A percentile compares a stretch with the other conserved stretches of the same genome.
phyloP scores from a whole-genome alignment of 2,888 invertebrate species.

The Eurytoma californica region DNA sequence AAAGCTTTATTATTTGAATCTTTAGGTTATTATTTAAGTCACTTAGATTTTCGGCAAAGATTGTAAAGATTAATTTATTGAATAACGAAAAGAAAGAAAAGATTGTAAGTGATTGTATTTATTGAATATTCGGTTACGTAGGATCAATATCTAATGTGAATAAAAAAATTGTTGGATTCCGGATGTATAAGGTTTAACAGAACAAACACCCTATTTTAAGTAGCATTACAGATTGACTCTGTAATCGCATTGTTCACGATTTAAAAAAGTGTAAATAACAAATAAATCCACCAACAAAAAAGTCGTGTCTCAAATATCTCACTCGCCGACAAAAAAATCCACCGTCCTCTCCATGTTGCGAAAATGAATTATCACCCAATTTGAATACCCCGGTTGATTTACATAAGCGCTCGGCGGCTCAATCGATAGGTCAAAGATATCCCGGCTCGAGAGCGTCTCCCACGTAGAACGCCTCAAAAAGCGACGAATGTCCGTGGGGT shows the following conservation, averaged over 20 bases:
- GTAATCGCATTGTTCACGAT: conserved; percentile 36
- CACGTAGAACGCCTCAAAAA: not conserved
- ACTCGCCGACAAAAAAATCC: not conserved
- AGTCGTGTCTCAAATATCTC: not conserved
- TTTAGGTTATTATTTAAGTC: not conserved
- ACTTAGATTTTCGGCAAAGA: conserved; percentile 10
- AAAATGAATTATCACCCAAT: conserved; percentile 18
- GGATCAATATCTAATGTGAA: not conserved
- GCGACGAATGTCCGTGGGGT: not conserved
- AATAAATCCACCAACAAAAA: conserved; percentile 33
- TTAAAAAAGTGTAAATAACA: conserved; percentile 49
- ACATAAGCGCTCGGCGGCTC: conserved; percentile 16
- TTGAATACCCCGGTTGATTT: conserved; percentile 40
- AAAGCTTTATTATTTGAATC: conserved; percentile 6
- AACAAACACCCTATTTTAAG: conserved; percentile 30
- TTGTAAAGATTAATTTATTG: not conserved
- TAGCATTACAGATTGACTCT: conserved; percentile 43
- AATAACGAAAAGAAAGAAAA: not conserved
- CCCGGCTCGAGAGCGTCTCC: not conserved
- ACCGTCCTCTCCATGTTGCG: not conserved
- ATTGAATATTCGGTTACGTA: too few relatives aligned
- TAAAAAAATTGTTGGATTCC: conserved; percentile 24
- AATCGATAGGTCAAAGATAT: conserved; percentile 26
- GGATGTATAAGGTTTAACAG: not conserved
- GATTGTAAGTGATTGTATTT: too few relatives aligned